Evolutionary conservation across 2,113 vertebrate species (phyloP), one percentile per base, ranked within the genome.

Genomic region (Procapra przewalskii): DNA sequence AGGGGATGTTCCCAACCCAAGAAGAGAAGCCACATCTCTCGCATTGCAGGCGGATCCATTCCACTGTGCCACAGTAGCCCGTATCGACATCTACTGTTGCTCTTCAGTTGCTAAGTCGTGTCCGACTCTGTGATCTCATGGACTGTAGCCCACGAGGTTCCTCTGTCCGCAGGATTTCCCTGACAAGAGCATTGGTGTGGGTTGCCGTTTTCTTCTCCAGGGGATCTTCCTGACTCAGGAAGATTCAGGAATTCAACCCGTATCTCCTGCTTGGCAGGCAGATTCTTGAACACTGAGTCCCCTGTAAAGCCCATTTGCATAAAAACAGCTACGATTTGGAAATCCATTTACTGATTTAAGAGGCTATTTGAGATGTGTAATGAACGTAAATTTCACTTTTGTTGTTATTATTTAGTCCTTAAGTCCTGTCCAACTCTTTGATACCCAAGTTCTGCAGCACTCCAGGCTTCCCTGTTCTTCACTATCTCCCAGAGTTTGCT

Each of bases 241-340:
- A 36, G 64, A 71, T 71, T 36, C n/a, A 71, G 17, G 17, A 36
- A 71, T 40, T 75, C 67, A 75, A 40, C 5, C 36, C 3, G 6
- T 12, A 75, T 40, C 11, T 75, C 36, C 36, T 40, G 67, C 21
- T 40, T 40, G 67, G 67, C 36, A 75, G 67, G 36, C 67, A 40
- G 67, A 40, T 13, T 75, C 67, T 40, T 40, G 19, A 75, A 40
- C 36, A 75, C 36, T 25, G 67, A 40, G 36, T 11, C 21, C n/a
- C 64, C 9, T 21, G 64, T 10, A 36, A 71, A 71, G 17, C 1
- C n/a, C 2, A 48, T 6, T 55, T 75, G 19, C 25, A 45, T 33
- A 86, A 93, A 96, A 86, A 40, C 16, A 90, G 36, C 60, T 43
- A 90, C 64, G 80, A 83, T 48, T n/a, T 86, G 86, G 71, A 86